Evolutionary conservation across 2,113 vertebrate species (phyloP), one percentile per base, ranked within the genome.

Genomic region (Dipodomys stephensi): DNA sequence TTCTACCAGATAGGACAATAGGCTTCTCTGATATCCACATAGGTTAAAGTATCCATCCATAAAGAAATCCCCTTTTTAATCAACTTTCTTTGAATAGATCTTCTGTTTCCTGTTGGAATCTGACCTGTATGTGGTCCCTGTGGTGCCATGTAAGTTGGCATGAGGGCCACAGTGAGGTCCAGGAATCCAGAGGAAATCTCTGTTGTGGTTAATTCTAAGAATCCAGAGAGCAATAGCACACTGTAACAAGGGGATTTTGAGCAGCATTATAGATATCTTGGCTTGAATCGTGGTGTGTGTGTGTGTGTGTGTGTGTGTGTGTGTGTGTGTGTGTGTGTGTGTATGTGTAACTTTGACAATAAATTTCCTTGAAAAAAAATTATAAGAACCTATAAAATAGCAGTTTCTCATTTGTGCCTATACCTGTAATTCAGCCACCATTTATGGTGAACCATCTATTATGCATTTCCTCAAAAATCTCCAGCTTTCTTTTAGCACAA

Each of bases 401-500:
- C 6, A 72, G 19, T 86, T 94, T 89, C 8, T 28, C 44, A 72
- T 60, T 92, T 78, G 39, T 67, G 16, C 18, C 83, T n/a, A 82
- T 72, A 83, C 39, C 28, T 83, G 57, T 73, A 72, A 19, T 64
- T 93, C 39, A 82, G 84, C 28, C 65, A 65, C 35, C 11, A 78
- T 64, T 82, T 91, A n/a, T 67, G 23, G 44, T 12, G 64, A 87
- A 82, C 3, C 35, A 22, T 77, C 53, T 64, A 46, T 25, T 5
- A 20, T 83, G 25, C 3, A 6, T 90, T 88, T 72, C 53, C 74
- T 73, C 12, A 89, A 10, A 78, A 82, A 85, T 65, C 13, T 65
- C 82, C 15, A 86, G 3, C 6, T 92, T 88, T 65, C 44, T 82
- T 71, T 69, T 82, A 97, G 27, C n/a, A 83, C 12, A 92, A 85